These are phyloP conservation scores for Oscarella lobularis DNA, from an alignment of 37 sponge, comb jelly and placozoan genomes.

Conservation along the genomic window DNA sequence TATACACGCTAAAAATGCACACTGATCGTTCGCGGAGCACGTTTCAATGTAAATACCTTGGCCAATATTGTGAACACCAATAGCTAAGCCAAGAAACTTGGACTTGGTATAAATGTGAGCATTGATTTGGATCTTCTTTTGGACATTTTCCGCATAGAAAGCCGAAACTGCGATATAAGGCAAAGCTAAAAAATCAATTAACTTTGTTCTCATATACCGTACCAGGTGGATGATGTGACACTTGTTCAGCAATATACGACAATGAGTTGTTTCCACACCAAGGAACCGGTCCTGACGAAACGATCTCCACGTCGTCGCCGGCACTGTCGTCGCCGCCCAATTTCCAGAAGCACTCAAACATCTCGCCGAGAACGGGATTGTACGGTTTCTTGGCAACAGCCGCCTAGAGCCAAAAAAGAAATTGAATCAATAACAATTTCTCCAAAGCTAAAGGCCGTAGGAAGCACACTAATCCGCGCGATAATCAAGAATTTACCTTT, in stretches of 20 bases:
- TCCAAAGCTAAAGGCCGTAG: too few relatives aligned
- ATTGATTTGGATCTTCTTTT: constrained; percentile 62
- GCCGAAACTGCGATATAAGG: constrained; percentile 54
- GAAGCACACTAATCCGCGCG: too few relatives aligned
- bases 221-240: constrained; percentile 96
- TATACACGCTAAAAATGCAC: neutral
- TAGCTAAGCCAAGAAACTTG: constrained; percentile 91
- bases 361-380: constrained; percentile 95
- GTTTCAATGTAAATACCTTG: constrained; percentile 24
- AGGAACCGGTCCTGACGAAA: constrained; percentile 63
- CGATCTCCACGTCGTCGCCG: constrained; percentile 13
- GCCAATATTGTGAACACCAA: constrained; percentile 84
- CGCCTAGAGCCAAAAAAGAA: too few relatives aligned
- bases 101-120: constrained; percentile 85
- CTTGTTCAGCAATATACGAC: constrained; percentile 89
- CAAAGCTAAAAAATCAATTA: too few relatives aligned
- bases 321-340: constrained; percentile 39
- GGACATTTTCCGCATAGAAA: constrained; percentile 85
- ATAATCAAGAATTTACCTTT: constrained; percentile 47
- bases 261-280: constrained; percentile 54
- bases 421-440: too few relatives aligned
- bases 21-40: neutral
- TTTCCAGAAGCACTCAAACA: constrained; percentile 88
- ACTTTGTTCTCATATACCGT: neutral
- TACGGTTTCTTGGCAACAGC: constrained; percentile 95